Evolutionary conservation across 2,888 invertebrate genomes (phyloP).

Genomic region (Blastobasis adustella): DNA sequence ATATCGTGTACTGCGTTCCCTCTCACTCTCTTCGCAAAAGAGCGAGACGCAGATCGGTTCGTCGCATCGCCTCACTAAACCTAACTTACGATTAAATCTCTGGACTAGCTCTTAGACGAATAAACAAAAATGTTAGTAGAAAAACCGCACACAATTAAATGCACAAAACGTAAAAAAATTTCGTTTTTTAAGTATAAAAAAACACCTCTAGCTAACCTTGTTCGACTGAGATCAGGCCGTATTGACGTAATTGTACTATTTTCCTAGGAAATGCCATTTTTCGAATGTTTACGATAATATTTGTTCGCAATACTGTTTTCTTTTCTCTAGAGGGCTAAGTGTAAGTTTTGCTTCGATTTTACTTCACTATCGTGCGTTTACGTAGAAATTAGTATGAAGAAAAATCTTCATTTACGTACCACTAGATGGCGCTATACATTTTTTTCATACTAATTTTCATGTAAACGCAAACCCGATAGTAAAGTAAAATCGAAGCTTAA

Average conservation of each 20-base stretch:
- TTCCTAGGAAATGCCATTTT: slow-evolving; percentile 18
- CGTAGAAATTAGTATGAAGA: no score
- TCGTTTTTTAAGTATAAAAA: neutral
- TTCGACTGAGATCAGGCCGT: slow-evolving; percentile 4
- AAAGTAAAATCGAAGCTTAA: neutral
- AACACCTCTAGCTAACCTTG: neutral
- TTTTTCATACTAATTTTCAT: no score
- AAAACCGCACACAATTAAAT: neutral
- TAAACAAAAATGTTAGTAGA: neutral
- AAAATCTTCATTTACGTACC: no score
- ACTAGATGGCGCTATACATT: no score
- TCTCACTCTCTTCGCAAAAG: neutral
- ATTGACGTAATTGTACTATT: slow-evolving; percentile 13
- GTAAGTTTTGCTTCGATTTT: no score
- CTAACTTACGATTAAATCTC: neutral
- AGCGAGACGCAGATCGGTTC: neutral
- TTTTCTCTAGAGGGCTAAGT: no score
- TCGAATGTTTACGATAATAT: neutral
- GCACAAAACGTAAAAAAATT: neutral
- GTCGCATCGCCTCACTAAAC: no score
- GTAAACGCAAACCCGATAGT: no score
- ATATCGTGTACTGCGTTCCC: neutral
- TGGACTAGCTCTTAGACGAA: neutral
- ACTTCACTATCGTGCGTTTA: no score
- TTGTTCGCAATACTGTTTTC: neutral